Percentiles rank a stretch among this genome's conserved stretches.
phyloP scores from a whole-genome alignment of 2,113 vertebrate species.

The Caloenas nicobarica region DNA sequence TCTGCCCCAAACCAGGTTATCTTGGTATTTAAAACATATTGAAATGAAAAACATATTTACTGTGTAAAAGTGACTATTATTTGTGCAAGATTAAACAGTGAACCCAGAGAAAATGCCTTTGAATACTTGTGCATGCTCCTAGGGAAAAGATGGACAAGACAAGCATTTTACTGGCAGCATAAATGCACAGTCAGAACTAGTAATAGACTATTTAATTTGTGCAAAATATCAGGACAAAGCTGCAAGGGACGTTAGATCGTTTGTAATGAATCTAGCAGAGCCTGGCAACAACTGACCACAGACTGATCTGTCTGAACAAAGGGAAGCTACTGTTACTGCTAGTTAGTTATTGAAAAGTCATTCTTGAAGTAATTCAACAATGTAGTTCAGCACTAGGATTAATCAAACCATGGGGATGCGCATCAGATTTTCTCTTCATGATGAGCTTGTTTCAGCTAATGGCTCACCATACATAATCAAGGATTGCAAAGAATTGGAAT shows the following conservation, averaged over 20 bases:
- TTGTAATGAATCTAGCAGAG: background rate
- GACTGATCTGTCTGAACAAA: background rate
- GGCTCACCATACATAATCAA: background rate
- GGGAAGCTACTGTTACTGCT: background rate
- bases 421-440: background rate
- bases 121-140: background rate
- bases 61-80: background rate
- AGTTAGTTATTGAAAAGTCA: background rate
- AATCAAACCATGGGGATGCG: background rate
- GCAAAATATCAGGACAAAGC: background rate
- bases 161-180: background rate
- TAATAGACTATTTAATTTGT: background rate
- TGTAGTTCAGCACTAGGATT: background rate
- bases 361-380: background rate
- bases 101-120: background rate
- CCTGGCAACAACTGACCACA: background rate
- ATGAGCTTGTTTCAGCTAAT: background rate
- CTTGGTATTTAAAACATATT: background rate
- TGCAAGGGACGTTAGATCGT: background rate
- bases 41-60: background rate
- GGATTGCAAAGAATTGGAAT: background rate
- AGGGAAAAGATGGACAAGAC: background rate
- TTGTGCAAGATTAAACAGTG: background rate
- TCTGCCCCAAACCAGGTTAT: background rate
- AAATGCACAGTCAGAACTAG: background rate